Conservation (phyloP, 2,888 invertebrate species). For the Petrophora chlorosata region DNA sequence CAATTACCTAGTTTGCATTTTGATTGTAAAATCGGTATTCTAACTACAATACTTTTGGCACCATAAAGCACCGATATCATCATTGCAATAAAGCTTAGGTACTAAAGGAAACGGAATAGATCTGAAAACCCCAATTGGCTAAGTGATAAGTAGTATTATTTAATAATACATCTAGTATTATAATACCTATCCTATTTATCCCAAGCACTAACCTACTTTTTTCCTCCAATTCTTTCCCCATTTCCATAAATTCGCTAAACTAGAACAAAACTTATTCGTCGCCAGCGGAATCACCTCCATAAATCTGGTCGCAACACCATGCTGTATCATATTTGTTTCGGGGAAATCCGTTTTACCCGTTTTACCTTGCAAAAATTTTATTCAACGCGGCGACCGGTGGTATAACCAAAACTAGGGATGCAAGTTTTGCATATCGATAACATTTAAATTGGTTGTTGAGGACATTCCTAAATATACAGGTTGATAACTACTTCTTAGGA, state of each 20-base stretch:
- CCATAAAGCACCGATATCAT: no score
- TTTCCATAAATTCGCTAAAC: slow-evolving; percentile 32
- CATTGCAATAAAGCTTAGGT: no score
- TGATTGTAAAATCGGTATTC: no score
- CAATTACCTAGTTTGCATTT: no score
- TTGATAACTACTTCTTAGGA: no score
- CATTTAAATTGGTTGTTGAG: no score
- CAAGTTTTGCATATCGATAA: slow-evolving; percentile 2
- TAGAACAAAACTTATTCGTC: slow-evolving; percentile 39
- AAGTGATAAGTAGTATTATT: no score
- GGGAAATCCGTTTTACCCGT: slow-evolving; percentile 44
- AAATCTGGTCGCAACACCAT: slow-evolving; percentile 47
- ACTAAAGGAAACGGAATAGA: no score
- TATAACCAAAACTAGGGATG: slow-evolving; percentile 10
- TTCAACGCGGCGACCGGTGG: slow-evolving; percentile 29
- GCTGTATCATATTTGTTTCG: slow-evolving; percentile 47
- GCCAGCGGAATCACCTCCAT: slow-evolving; percentile 41
- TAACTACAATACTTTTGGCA: no score
- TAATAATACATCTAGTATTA: no score
- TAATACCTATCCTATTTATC: not conserved
- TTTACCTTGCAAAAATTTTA: slow-evolving; percentile 46
- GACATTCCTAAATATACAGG: no score
- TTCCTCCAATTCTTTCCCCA: slow-evolving; percentile 28
- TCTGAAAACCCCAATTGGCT: no score
- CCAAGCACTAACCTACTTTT: slow-evolving; percentile 13